Conservation (phyloP, 2,888 invertebrate species). For the Cremastobaeus sp. region DNA sequence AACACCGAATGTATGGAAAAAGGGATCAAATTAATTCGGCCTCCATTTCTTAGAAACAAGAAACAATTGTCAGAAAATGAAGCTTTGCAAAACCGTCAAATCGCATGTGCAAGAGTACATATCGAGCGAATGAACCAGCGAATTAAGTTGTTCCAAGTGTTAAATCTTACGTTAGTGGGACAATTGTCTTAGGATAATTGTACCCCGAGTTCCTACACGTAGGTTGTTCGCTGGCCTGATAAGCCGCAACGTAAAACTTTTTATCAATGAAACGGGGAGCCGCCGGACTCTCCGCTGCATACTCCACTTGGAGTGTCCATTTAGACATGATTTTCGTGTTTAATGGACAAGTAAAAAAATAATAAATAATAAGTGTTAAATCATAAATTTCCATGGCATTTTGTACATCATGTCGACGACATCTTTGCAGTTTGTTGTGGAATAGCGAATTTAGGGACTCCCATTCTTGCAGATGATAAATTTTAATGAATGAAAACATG, state of each 20-base stretch:
- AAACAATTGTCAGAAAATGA: constrained; percentile 48
- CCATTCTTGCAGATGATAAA: constrained; percentile 18
- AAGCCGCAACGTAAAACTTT: no score
- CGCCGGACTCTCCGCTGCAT: no score
- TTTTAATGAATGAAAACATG: constrained; percentile 2
- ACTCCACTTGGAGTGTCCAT: no score
- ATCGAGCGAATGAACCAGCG: constrained; percentile 23
- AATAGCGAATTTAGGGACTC: constrained; percentile 25
- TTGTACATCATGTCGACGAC: background rate
- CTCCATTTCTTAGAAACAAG: constrained; percentile 53
- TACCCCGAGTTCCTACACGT: no score
- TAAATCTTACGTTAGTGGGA: no score
- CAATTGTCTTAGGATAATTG: no score
- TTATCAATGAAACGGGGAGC: no score
- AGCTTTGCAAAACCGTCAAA: constrained; percentile 31
- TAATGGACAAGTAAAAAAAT: no score
- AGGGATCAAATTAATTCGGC: constrained; percentile 43
- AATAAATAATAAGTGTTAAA: no score
- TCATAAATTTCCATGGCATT: background rate
- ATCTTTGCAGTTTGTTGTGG: constrained; percentile 24
- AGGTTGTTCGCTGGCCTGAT: no score
- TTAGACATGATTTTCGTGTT: no score
- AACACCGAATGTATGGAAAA: constrained; percentile 44
- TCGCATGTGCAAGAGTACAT: constrained; percentile 37
- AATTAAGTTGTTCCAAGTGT: constrained; percentile 14